Evolutionary conservation across 2,113 vertebrate species (phyloP).

Genomic region (Stictonetta naevosa): DNA sequence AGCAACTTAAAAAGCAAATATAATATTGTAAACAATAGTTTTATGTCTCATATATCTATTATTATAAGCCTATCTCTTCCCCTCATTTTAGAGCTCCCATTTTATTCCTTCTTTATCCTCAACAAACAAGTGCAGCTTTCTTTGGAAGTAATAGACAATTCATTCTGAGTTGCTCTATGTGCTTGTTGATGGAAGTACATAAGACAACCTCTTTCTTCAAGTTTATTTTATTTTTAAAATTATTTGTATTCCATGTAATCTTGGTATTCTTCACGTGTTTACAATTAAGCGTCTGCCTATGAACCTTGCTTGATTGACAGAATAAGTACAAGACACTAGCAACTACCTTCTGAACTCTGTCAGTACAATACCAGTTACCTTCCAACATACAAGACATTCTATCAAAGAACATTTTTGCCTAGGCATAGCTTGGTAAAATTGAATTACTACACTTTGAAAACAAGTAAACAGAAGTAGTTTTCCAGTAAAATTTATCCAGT

Average conservation of each 20-base stretch:
- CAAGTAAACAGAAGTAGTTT: neutral
- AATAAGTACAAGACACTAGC: neutral
- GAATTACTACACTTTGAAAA: neutral
- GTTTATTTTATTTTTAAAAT: neutral
- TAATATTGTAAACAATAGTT: neutral
- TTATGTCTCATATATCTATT: neutral
- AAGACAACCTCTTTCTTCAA: neutral
- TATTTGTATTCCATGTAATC: neutral
- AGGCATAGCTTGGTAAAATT: neutral
- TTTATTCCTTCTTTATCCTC: neutral
- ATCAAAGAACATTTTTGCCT: neutral
- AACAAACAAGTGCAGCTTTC: neutral
- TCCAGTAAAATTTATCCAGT: neutral
- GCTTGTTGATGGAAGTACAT: neutral
- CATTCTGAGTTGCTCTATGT: neutral
- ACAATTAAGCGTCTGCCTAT: neutral
- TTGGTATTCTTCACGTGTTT: neutral
- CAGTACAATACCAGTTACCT: neutral
- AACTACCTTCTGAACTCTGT: neutral
- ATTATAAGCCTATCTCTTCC: neutral
- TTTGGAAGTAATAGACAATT: neutral
- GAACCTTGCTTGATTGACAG: neutral
- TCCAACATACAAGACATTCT: neutral
- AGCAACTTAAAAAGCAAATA: neutral
- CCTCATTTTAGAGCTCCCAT: neutral